These are phyloP conservation scores for Sinella curviseta DNA, from an alignment of 1,140 invertebrate species.

Conservation along the genomic window DNA sequence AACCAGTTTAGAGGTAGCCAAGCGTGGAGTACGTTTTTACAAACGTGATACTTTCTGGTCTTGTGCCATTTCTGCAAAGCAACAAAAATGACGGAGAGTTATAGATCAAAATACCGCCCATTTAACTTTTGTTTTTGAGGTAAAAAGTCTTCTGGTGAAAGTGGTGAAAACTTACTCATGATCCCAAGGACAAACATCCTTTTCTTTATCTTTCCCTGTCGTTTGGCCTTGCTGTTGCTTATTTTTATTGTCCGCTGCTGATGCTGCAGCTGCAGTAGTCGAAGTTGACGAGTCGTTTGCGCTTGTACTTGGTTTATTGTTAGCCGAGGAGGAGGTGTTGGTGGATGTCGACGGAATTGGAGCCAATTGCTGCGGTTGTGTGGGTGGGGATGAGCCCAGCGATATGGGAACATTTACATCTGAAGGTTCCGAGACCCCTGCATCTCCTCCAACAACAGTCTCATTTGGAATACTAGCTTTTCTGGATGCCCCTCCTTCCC, in stretches of 20 bases:
- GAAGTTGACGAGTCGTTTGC: neutral
- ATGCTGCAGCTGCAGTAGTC: neutral
- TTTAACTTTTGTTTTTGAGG: too few species aligned
- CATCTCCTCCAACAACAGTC: neutral
- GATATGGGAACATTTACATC: too few species aligned
- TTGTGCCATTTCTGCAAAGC: constrained; percentile 65
- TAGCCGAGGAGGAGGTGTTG: too few species aligned
- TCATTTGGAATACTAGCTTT: neutral
- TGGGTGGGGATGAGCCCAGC: too few species aligned
- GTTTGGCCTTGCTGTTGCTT: neutral
- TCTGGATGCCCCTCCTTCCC: too few species aligned
- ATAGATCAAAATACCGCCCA: constrained; percentile 52
- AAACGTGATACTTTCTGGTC: constrained; percentile 79
- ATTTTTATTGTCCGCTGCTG: constrained; percentile 9
- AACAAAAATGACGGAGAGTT: constrained; percentile 55
- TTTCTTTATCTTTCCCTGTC: neutral
- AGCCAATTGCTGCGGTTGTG: too few species aligned
- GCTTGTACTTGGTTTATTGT: too few species aligned
- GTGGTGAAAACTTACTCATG: constrained; percentile 42
- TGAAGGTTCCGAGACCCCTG: too few species aligned
- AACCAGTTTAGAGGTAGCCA: constrained; percentile 81
- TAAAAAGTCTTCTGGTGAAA: too few species aligned
- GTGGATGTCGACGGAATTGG: too few species aligned
- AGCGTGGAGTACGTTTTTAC: constrained; percentile 86
- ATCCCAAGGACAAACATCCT: constrained; percentile 47